A percentile compares a stretch with the other conserved stretches of the same genome.
Evolutionary conservation across 1,140 invertebrate genomes (phyloP).

Genomic region (Dolichoris vasculosae): DNA sequence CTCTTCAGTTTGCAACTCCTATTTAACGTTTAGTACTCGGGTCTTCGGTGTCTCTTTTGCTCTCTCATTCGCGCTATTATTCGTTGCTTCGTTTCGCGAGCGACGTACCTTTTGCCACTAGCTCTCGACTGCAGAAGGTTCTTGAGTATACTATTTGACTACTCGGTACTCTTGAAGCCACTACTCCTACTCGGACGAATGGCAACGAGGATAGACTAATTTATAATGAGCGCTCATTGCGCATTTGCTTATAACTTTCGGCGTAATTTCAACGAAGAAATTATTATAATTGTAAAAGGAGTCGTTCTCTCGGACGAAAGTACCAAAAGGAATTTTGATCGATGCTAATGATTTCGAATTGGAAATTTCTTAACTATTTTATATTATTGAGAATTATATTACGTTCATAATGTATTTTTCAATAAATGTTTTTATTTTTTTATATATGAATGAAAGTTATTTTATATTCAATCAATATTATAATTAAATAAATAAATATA

Average conservation of each 20-base stretch:
- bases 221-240: slow-evolving; percentile 5
- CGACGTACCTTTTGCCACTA: not conserved
- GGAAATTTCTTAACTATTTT: not conserved
- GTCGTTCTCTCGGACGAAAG: not conserved
- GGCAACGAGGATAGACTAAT: slow-evolving; percentile 38
- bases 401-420: no score
- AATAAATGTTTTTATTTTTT: no score
- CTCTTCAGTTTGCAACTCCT: slow-evolving; percentile 41
- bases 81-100: not conserved
- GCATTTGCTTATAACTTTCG: not conserved
- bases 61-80: not conserved
- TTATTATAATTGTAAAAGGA: slow-evolving; percentile 33
- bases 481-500: no score
- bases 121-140: not conserved
- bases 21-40: slow-evolving; percentile 52
- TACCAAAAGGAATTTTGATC: not conserved
- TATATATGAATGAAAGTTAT: no score
- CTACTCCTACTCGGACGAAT: slow-evolving; percentile 26
- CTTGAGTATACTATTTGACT: slow-evolving; percentile 32
- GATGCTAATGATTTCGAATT: not conserved
- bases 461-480: no score
- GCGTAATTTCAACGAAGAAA: slow-evolving; percentile 7
- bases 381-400: no score
- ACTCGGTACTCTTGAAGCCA: not conserved
- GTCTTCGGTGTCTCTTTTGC: slow-evolving; percentile 21